Base-by-base conservation (phyloP, 1,140 invertebrate genomes). In the Drosophila punjabiensis region DNA sequence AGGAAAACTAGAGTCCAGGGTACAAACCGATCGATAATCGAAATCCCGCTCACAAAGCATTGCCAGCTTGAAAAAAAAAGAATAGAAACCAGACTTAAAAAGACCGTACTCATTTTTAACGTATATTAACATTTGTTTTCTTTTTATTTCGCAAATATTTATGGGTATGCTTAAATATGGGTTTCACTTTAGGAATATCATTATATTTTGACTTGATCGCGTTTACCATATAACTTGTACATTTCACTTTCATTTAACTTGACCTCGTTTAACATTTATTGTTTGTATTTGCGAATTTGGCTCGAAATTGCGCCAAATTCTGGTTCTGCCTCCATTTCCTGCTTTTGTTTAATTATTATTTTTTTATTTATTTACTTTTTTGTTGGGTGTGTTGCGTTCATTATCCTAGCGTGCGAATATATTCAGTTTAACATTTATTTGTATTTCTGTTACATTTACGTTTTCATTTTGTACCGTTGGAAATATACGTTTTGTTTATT, bases 121-220 rank as follows among this genome's bases (percentile, higher is more conserved):
- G 35, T 66, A 65, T 65, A 71, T 77, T 71, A 87, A 88, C 81
- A 81, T 64, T 69, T 58, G 53, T 53, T 66, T 76, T 75, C 32
- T 30, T 59, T 89, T 90, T 82, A 76, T 89, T 81, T 78, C 60
- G 53, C 64, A 64, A 79, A 85, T 85, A 82, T 70, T 32, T 82
- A 83, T 58, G 35, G 58, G 58, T 88, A 79, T 62, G 67, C 66
- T 76, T 81, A 75, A 69, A 69, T 81, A 75, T 59, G 59, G 58
- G 63, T 74, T 81, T 79, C 53, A 56, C 47, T 53, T 81, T 81
- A 71, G 64, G 66, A 79, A 82, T 90, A 90, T 73, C 86, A 70
- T 79, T 79, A 85, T 83, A 85, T 79, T 82, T 87, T 63, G 39
- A 79, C 69, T 83, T 80, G 55, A 45, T 55, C 66, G 41, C 79